Base-by-base conservation (phyloP, 2,888 invertebrate genomes). In the Agriopis marginaria region DNA sequence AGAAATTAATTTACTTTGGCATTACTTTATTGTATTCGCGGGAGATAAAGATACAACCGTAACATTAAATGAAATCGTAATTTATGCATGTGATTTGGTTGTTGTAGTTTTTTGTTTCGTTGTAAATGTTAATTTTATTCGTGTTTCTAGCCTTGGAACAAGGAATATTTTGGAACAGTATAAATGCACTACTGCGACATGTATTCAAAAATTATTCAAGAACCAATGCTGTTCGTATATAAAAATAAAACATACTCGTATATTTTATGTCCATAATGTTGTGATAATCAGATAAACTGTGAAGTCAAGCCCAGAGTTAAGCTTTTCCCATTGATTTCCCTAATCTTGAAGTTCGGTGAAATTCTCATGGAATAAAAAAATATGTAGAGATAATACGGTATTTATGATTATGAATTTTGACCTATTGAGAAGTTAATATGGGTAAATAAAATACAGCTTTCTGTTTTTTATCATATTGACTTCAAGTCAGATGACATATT, bases 331-430 rank as follows among this genome's bases (percentile, higher is more conserved):
- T 45, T 45, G 49, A 65, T 65, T 59, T 59, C 51, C 65, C 65
- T 65, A 65, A 65, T 65, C 65, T 59, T 14, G 45, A 59, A 51
- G 58, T 45, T 59, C 44, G 54, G 47, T 54, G 54, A 63, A 45
- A n/a, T 47, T 63, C 54, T 54, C 14, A 54, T 54, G 61, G 61
- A 23, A 51, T 61, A 53, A 44, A 49, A 45, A 39, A 39, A 47
- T 12, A n/a, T 39, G 45, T 9, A 45, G 11, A 44, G 54, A 63
- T 63, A 55, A 54, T 17, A 47, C 47, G 44, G 7, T 47, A 17
- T 11, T 47, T 63, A 55, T 17, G 40, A 10, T 14, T 50, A 14
- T 49, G 14, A 50, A 50, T 60, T 60, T 40, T 50, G 14, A 9
- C 10, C 44, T 11, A 17, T 40, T n/a, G 10, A 44, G 9, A 11